Base-by-base conservation (phyloP, 2,888 invertebrate genomes). In the Nudaria mundana region DNA sequence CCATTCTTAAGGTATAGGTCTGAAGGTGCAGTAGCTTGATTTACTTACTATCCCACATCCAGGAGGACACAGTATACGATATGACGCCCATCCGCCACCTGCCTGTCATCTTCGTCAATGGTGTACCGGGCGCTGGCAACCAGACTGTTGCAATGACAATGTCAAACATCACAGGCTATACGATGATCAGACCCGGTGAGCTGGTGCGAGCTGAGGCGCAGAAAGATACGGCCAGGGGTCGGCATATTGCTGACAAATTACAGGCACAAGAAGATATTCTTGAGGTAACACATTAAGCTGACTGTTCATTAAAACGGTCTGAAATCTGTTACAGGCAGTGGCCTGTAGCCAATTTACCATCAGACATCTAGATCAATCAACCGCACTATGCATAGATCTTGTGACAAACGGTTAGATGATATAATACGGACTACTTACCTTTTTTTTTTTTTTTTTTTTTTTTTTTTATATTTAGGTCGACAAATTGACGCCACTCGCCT, bases 91-190 rank as follows among this genome's bases (percentile, higher is more conserved):
- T 89, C 40, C 69, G 76, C 15, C 77, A 88, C 45, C 60, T 84
- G 24, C 88, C 89, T 1, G 87, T 89, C 6, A 84, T 89, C 44
- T 89, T 89, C 58, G 88, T 89, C 44, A 87, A 86, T 52, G 89
- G 89, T 0, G 87, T 89, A 0, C 89, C 89, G 0, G 89, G 89
- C 1, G 88, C 89, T 0, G 89, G 89, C 4, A 88, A 85, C 60
- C 86, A 85, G 60, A 88, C 87, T 0, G 88, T 86, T 1, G 82
- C 89, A 3, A 78, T 86, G 56, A 81, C 87, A 23, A 85, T 89
- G 34, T 79, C 87, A 24, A 72, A 59, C 48, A 83, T 88, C 44
- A 89, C 89, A 1, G 89, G 88, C 1, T 88, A 84, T 64, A 71
- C 75, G 11, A 78, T 84, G 80, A 83, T 89, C 55, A 70, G 81